These are phyloP conservation scores for Athrips mouffetella DNA, from an alignment of 2,888 invertebrate species.

Conservation along the genomic window DNA sequence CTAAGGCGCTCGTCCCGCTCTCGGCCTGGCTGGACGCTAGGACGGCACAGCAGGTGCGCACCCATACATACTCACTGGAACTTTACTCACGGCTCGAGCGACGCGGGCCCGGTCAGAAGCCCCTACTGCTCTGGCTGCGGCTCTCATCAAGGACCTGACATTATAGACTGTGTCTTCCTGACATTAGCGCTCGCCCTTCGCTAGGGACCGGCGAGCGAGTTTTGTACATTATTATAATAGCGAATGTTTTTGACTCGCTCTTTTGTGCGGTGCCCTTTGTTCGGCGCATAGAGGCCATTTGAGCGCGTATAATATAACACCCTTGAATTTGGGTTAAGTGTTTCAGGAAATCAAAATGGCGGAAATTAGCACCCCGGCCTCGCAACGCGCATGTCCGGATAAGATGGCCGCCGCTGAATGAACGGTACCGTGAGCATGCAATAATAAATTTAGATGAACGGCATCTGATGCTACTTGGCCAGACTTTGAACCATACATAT, in stretches of 20 bases:
- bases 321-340: constrained; percentile 66
- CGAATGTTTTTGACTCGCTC: constrained; percentile 54
- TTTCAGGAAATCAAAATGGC: constrained; percentile 69
- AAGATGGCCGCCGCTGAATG: constrained; percentile 53
- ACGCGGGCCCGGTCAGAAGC: constrained; percentile 24
- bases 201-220: constrained; percentile 35
- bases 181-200: constrained; percentile 23
- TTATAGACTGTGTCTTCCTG: constrained; percentile 39
- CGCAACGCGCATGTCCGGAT: constrained; percentile 58
- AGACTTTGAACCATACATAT: constrained; percentile 60
- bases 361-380: constrained; percentile 33
- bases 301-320: constrained; percentile 24
- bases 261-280: constrained; percentile 52
- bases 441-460: constrained; percentile 54
- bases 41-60: constrained; percentile 76
- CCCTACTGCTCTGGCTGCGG: constrained; percentile 25
- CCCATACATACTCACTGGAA: constrained; percentile 59
- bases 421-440: constrained; percentile 48
- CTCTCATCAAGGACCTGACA: constrained; percentile 29
- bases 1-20: constrained; percentile 71
- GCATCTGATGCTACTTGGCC: constrained; percentile 62
- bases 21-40: constrained; percentile 68
- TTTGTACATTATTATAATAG: constrained; percentile 55
- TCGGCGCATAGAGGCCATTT: constrained; percentile 44
- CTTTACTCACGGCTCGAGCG: constrained; percentile 11